These are phyloP conservation scores for Scyliorhinus canicula DNA, from an alignment of 2,797 vertebrate species.

Conservation along the genomic window DNA sequence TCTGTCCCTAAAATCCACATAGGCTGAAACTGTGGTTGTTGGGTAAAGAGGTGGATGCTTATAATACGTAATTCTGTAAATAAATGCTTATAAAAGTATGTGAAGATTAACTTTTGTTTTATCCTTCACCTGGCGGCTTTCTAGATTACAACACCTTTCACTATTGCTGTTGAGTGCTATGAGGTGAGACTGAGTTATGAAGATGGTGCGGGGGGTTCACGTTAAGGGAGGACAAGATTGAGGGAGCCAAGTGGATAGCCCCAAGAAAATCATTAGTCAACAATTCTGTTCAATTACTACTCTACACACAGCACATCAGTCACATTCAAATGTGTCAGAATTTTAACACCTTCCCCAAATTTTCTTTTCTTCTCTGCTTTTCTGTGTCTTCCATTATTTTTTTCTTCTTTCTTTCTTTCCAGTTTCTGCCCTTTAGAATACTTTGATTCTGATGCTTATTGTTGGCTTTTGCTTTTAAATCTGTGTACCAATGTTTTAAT, in stretches of 20 bases:
- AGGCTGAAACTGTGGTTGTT: not conserved
- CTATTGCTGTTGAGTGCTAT: not conserved
- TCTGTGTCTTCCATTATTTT: not conserved
- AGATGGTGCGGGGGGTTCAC: too few species aligned
- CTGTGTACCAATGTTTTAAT: not conserved
- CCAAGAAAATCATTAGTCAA: too few species aligned
- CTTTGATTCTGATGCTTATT: not conserved
- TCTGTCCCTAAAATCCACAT: not conserved
- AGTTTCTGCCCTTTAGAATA: not conserved
- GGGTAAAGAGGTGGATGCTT: not conserved
- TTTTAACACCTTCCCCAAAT: not conserved
- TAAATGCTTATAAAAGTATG: not conserved
- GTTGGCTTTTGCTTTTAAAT: not conserved
- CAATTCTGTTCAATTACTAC: too few species aligned
- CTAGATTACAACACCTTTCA: not conserved
- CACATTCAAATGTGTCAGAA: too few species aligned
- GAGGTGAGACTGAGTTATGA: not conserved
- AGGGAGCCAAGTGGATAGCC: not conserved
- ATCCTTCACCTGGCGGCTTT: not conserved
- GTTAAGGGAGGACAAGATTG: not conserved
- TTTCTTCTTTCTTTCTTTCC: not conserved
- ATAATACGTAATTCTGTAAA: not conserved
- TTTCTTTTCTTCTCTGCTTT: not conserved
- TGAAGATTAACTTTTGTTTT: not conserved
- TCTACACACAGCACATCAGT: not conserved